A percentile compares a stretch with the other conserved stretches of the same genome.
Conservation (phyloP, 2,113 vertebrate genomes). For the Percina caprodes region DNA sequence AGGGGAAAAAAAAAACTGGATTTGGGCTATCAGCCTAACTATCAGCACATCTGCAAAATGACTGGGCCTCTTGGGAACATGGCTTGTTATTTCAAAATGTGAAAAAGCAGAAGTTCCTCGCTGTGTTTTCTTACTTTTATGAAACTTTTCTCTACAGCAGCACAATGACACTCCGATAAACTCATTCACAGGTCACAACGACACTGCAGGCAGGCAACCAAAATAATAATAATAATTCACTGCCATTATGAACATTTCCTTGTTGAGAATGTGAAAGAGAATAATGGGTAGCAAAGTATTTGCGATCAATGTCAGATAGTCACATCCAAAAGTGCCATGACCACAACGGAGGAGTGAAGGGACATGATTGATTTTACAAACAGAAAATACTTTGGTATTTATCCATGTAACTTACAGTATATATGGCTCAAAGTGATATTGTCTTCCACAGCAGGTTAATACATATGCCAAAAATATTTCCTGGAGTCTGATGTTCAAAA, state of each 20-base stretch:
- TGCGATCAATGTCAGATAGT: slow-evolving; percentile 16
- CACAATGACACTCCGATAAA: slow-evolving; percentile 18
- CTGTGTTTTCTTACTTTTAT: slow-evolving; percentile 50
- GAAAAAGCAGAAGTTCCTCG: slow-evolving; percentile 38
- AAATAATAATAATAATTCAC: background rate
- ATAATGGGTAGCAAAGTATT: background rate
- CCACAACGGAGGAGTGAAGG: background rate
- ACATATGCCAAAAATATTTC: background rate
- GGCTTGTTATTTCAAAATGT: slow-evolving; percentile 60
- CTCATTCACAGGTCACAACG: slow-evolving; percentile 17
- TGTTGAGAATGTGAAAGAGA: background rate
- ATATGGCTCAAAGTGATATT: slow-evolving; percentile 8
- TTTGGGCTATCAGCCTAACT: slow-evolving; percentile 59
- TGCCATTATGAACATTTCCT: background rate
- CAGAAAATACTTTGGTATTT: slow-evolving; percentile 29
- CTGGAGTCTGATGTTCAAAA: background rate
- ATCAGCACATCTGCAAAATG: slow-evolving; percentile 59
- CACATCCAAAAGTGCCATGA: background rate
- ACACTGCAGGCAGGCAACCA: background rate
- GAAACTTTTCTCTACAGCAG: slow-evolving; percentile 55
- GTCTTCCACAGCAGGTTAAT: background rate
- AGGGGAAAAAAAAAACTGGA: slow-evolving; percentile 54
- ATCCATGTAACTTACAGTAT: background rate
- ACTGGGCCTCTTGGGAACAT: slow-evolving; percentile 59
- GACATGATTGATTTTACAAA: slow-evolving; percentile 1